These are phyloP conservation scores for Galaxea fascicularis DNA, from an alignment of 92 coral and sea anemone genomes.

Conservation along the genomic window DNA sequence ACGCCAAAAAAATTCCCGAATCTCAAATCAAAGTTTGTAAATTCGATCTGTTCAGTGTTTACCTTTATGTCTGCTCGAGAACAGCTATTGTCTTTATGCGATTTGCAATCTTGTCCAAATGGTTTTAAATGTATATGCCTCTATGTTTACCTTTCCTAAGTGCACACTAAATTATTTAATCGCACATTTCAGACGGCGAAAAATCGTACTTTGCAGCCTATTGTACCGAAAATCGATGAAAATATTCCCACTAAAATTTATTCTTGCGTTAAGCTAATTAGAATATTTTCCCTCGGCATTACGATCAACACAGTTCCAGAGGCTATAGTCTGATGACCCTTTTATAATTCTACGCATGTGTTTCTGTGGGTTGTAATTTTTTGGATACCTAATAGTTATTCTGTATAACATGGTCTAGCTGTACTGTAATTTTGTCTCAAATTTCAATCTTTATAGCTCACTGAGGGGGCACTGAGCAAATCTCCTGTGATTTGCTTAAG, in stretches of 20 bases:
- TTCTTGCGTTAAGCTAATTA: not conserved
- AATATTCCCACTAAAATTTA: not conserved
- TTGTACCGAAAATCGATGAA: not conserved
- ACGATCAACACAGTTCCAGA: no score
- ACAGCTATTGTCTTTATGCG: not conserved
- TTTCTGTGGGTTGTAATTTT: not conserved
- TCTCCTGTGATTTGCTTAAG: conserved; percentile 25
- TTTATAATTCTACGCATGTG: not conserved
- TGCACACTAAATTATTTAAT: not conserved
- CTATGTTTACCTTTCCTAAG: not conserved
- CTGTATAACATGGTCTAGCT: not conserved
- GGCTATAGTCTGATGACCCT: no score
- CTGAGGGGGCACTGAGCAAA: not conserved
- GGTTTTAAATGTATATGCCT: not conserved
- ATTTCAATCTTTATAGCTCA: not conserved
- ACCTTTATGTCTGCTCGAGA: not conserved
- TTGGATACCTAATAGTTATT: not conserved
- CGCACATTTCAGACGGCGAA: not conserved
- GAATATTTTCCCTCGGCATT: no score
- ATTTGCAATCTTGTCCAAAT: not conserved
- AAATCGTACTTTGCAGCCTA: not conserved
- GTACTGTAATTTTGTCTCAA: not conserved
- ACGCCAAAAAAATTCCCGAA: not conserved
- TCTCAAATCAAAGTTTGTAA: not conserved
- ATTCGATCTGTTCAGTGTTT: not conserved